Evolutionary conservation across 2,113 vertebrate species (phyloP), one percentile per base, ranked within the genome.

Genomic region (Chaetodon trifascialis): DNA sequence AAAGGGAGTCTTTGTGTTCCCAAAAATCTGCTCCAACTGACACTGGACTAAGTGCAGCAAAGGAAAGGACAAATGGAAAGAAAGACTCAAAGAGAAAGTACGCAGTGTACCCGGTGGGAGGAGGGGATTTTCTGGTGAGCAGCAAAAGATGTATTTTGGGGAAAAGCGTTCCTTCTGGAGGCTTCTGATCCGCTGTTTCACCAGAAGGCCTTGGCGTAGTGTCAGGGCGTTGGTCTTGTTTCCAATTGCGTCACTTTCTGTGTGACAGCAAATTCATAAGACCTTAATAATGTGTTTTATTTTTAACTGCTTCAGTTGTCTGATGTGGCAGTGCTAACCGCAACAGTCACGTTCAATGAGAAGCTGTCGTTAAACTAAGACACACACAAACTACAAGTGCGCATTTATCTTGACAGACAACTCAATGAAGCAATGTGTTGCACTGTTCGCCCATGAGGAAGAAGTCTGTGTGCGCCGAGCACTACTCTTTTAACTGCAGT

Each of bases 1-100:
- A 92, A 94, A 90, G 87, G 86, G 86, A 90, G 88, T 56, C 93
- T 94, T 95, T 95, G 94, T 95, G 68, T 82, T 75, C 59, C 80
- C 59, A 80, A 77, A 64, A 83, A 60, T 79, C 75, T 58, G 81
- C 70, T 80, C 86, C 84, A 83, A 82, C 89, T 40, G 46, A 89
- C 78, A 71, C 69, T 77, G 40, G 64, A 73, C 69, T 62, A 73
- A 87, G 77, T 59, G 65, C 88, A 79, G 79, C 52, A 51, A 71
- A 73, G 83, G 30, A 88, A 91, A 88, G 83, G 73, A 86, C 82
- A 81, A 84, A 90, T 85, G 87, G 92, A 92, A 93, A 93, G 86
- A 94, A 90, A 81, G 78, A 87, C 21, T 89, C 81, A 88, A 88
- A 86, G 52, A 79, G 79, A 83, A 76, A 80, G 90, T 79, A 87